Base-by-base conservation (phyloP, 1,140 invertebrate genomes). In the Panonychus citri region DNA sequence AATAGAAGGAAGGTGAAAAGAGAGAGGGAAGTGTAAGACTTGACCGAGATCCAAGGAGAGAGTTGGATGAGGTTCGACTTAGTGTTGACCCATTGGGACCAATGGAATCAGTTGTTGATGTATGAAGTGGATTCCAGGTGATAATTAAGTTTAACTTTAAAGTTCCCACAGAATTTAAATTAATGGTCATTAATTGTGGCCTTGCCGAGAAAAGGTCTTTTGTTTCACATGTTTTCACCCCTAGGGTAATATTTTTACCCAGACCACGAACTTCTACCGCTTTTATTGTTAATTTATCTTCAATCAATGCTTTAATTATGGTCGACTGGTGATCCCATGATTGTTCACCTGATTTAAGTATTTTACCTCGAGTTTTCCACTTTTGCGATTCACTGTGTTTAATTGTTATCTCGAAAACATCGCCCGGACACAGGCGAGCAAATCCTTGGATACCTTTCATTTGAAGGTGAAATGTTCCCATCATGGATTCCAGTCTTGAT, bases 91-190 rank as follows among this genome's bases (percentile, higher is more conserved):
- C 25, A 25, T 8, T 12, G 15, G 17, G 24, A 30, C 26, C 24
- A 28, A 27, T 27, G 3, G 28, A 51, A 46, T 46, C 42, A 24
- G 17, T 46, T 0, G 42, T n/a, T 15, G 42, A 43, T n/a, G 15
- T 19, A 24, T 56, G 55, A 3, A 56, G 24, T 15, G 55, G 55
- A 37, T 77, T 74, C 77, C 77, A 79, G 8, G 74, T 74, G 54
- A 78, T 73, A 39, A 80, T 65, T 54, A 79, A 62, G 61, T 75
- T 76, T 39, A 80, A 68, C 68, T 79, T 79, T 30, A 79, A 67
- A n/a, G 76, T 76, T 54, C 77, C 78, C 59, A 71, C 75, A 17
- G 72, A 67, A 65, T 79, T 80, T 56, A 80, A 67, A 64, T 76
- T 77, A 64, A 79, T 74, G 3, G 77, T 78, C 73, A 79, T 76